Evolutionary conservation across 1,140 invertebrate genomes (phyloP), one percentile per base, ranked within the genome.

Genomic region (Frieseomelitta varia): DNA sequence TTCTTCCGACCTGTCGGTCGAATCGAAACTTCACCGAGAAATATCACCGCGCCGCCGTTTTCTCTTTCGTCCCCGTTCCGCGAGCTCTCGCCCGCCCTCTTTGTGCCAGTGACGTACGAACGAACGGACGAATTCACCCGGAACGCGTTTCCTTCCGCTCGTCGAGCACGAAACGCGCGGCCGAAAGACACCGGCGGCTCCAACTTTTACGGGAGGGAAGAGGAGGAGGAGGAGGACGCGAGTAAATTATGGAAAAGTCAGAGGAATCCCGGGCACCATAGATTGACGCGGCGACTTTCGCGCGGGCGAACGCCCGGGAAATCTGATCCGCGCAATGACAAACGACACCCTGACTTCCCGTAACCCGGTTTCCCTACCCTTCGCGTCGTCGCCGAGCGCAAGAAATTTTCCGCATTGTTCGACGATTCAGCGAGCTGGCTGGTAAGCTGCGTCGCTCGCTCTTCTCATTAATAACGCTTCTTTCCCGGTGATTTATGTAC

Each of bases 121-220:
- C 80, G 85, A 68, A 79, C 82, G 79, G 86, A 88, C 82, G 81
- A 87, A 88, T 88, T 90, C 85, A 88, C 47, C 79, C 86, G 84
- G 87, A 91, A 92, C 89, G 90, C 90, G 86, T 92, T 90, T 86
- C 81, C 86, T 90, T 87, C 91, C 87, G 82, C 81, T 90, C 81
- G 89, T 81, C 84, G 87, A 89, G 75, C 89, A 89, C 65, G 83
- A 71, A 83, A 86, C 61, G 51, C 58, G 47, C 34, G 19, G 12
- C 47, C 51, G 21, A 34, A 27, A 24, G 83, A 81, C 81, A 39
- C 61, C 34, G 30, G 75, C 74, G 89, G 90, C 85, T 91, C 75
- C 69, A 88, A 91, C 84, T 92, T 91, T 85, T 77, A 81, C 76
- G 75, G 71, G 39, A 47, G 39, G 39, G 4, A 6, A 39, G 39